phyloP scores from a whole-genome alignment of 2,113 vertebrate genomes.

The Bos javanicus region DNA sequence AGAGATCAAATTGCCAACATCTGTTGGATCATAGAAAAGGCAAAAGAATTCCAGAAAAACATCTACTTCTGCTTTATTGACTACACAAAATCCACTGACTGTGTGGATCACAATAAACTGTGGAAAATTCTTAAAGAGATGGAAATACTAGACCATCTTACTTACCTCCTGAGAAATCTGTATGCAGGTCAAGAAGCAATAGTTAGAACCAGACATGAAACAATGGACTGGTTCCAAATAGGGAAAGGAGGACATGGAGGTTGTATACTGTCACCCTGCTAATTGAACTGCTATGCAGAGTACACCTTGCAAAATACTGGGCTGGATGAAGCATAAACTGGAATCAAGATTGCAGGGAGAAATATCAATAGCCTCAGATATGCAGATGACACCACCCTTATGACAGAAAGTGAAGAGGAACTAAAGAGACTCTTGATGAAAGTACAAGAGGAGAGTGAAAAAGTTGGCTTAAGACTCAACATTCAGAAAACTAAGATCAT shows the following conservation, averaged over 20 bases:
- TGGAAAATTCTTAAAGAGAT: neutral
- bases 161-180: neutral
- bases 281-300: neutral
- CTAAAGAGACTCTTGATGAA: neutral
- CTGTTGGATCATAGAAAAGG: neutral
- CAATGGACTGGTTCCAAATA: neutral
- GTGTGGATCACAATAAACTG: neutral
- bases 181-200: neutral
- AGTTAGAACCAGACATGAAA: neutral
- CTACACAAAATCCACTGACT: neutral
- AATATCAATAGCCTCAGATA: neutral
- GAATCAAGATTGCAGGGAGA: neutral
- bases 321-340: neutral
- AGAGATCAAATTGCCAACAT: neutral
- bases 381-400: neutral
- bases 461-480: neutral
- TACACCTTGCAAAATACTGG: neutral
- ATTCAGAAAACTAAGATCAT: neutral
- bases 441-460: neutral
- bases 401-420: neutral
- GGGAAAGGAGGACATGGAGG: neutral
- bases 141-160: neutral
- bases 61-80: neutral
- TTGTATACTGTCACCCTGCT: neutral
- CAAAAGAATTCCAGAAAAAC: neutral